Conservation (phyloP, 2,888 invertebrate species). For the Sinhomidia bicolor region DNA sequence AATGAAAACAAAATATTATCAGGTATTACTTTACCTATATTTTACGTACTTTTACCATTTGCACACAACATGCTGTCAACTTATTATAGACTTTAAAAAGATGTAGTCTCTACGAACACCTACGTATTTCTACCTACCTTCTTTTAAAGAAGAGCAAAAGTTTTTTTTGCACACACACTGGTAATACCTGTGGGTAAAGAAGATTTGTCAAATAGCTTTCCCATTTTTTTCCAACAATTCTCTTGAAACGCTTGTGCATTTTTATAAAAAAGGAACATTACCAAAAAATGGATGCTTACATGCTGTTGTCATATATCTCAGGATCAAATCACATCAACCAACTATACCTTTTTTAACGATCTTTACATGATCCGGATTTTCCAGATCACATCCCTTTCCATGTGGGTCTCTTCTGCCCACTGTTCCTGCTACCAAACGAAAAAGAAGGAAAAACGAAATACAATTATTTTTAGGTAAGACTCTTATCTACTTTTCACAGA, state of each 20-base stretch:
- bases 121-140: neutral
- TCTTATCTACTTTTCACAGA: constrained; percentile 2
- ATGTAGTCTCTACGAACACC: no score
- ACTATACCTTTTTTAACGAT: neutral
- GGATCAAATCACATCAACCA: neutral
- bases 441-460: neutral
- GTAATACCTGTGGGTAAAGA: neutral
- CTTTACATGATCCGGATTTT: neutral
- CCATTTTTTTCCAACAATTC: neutral
- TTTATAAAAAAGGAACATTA: neutral
- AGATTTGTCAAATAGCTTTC: neutral
- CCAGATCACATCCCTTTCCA: constrained; percentile 10
- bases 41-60: no score
- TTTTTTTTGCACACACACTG: no score
- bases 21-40: no score
- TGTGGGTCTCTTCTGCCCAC: neutral
- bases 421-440: neutral
- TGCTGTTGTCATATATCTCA: neutral
- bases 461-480: constrained; percentile 9
- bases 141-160: neutral
- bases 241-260: neutral
- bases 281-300: neutral
- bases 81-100: no score
- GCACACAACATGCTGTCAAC: no score
- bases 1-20: neutral